Evolutionary conservation across 1,140 invertebrate species (phyloP).

Genomic region (Pseudomyrmex gracilis): DNA sequence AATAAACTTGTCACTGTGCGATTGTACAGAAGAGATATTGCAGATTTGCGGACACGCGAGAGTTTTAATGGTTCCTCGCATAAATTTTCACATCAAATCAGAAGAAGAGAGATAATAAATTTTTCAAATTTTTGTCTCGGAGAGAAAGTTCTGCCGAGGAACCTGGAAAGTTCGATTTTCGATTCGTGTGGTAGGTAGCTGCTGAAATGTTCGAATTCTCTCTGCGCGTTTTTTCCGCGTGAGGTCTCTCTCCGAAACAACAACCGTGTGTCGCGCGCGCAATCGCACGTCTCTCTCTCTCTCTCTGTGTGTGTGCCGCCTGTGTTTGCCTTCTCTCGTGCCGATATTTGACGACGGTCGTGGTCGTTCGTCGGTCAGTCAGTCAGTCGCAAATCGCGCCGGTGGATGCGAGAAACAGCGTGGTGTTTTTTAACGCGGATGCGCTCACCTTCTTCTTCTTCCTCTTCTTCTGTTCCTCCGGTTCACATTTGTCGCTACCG

Average conservation of each 20-base stretch:
- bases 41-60: too few relatives aligned
- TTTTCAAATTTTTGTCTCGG: too few relatives aligned
- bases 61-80: too few relatives aligned
- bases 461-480: background rate
- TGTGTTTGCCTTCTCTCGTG: too few relatives aligned
- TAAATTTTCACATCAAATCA: too few relatives aligned
- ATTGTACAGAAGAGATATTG: too few relatives aligned
- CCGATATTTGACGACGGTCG: background rate
- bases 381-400: background rate
- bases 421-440: slow-evolving; percentile 1
- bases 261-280: background rate
- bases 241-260: background rate
- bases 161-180: too few relatives aligned
- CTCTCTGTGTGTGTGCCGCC: too few relatives aligned
- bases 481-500: background rate
- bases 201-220: background rate
- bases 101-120: too few relatives aligned
- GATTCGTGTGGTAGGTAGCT: too few relatives aligned
- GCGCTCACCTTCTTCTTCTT: slow-evolving; percentile 4
- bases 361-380: background rate
- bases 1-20: too few relatives aligned
- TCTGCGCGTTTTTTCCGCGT: background rate
- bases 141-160: too few relatives aligned
- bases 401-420: background rate
- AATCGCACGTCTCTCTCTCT: background rate